Evolutionary conservation across 2,888 invertebrate genomes (phyloP).

Genomic region (Nemotelus pantherinus): DNA sequence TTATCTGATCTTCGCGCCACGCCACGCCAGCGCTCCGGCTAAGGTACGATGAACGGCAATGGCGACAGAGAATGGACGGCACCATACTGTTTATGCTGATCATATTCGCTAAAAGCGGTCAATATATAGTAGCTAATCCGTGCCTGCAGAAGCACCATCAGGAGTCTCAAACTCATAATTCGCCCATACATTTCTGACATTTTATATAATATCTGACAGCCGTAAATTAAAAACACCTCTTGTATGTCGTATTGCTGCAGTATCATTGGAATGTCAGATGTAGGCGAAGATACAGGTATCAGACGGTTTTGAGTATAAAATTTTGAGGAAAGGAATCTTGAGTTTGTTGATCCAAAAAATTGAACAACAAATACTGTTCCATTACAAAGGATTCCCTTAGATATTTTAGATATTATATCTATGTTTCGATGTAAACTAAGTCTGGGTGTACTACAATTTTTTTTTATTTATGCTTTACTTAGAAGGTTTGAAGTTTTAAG

Average conservation of each 20-base stretch:
- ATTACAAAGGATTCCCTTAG: too few relatives aligned
- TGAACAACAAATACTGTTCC: too few relatives aligned
- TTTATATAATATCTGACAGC: conserved; percentile 51
- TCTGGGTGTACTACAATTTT: too few relatives aligned
- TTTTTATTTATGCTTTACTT: too few relatives aligned
- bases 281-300: too few relatives aligned
- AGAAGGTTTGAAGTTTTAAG: too few relatives aligned
- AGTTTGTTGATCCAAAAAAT: too few relatives aligned
- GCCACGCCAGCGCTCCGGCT: background rate
- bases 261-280: too few relatives aligned
- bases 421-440: too few relatives aligned
- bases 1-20: conserved; percentile 15
- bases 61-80: conserved; percentile 8
- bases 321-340: too few relatives aligned
- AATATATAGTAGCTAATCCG: conserved; percentile 31
- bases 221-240: conserved; percentile 50
- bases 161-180: conserved; percentile 49
- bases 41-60: background rate
- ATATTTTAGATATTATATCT: too few relatives aligned
- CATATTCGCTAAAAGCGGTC: conserved; percentile 36
- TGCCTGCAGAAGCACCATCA: conserved; percentile 46
- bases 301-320: too few relatives aligned
- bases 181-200: conserved; percentile 49
- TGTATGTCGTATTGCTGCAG: conserved; percentile 17
- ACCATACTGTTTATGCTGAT: conserved; percentile 29